A percentile compares a stretch with the other conserved stretches of the same genome.
phyloP scores from a whole-genome alignment of 2,888 invertebrate genomes.

The Cryptophagus acutangulus region DNA sequence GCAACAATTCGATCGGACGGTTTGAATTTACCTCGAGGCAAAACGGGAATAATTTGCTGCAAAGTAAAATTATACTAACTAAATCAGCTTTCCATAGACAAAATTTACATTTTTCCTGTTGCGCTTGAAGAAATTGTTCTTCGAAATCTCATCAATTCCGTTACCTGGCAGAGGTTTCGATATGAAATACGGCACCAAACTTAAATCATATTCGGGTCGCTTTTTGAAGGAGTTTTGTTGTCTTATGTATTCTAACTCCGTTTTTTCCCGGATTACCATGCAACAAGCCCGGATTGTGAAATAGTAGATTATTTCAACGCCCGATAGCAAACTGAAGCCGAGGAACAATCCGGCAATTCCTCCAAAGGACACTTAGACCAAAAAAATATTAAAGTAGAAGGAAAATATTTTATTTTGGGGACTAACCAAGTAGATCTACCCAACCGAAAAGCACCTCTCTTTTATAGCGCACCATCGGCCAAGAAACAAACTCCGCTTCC shows the following conservation, averaged over 20 bases:
- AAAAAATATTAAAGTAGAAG: neutral
- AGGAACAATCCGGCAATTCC: slow-evolving; percentile 63
- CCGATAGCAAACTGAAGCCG: slow-evolving; percentile 72
- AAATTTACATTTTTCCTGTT: slow-evolving; percentile 1
- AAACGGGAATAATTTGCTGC: slow-evolving; percentile 17
- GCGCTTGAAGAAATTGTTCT: slow-evolving; percentile 11
- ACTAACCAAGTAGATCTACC: slow-evolving; percentile 71
- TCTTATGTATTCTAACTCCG: slow-evolving; percentile 50
- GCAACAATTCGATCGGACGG: slow-evolving; percentile 23
- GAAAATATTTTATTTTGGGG: slow-evolving; percentile 22
- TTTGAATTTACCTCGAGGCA: slow-evolving; percentile 11
- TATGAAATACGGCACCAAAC: slow-evolving; percentile 43
- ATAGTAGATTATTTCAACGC: slow-evolving; percentile 72
- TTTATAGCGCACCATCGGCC: slow-evolving; percentile 74
- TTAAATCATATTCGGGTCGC: slow-evolving; percentile 41
- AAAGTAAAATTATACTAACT: slow-evolving; percentile 14
- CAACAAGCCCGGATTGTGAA: slow-evolving; percentile 68
- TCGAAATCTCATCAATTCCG: slow-evolving; percentile 33
- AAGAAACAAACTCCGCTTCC: slow-evolving; percentile 67
- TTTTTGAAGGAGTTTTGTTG: slow-evolving; percentile 41
- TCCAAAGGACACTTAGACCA: slow-evolving; percentile 57
- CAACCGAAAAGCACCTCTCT: slow-evolving; percentile 78
- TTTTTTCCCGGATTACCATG: slow-evolving; percentile 53
- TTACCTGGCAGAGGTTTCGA: slow-evolving; percentile 31
- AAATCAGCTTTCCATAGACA: neutral